Percentiles rank a stretch among this genome's conserved stretches.
Evolutionary conservation across 2,888 invertebrate species (phyloP).

Genomic region (Drosophila fungiperda): DNA sequence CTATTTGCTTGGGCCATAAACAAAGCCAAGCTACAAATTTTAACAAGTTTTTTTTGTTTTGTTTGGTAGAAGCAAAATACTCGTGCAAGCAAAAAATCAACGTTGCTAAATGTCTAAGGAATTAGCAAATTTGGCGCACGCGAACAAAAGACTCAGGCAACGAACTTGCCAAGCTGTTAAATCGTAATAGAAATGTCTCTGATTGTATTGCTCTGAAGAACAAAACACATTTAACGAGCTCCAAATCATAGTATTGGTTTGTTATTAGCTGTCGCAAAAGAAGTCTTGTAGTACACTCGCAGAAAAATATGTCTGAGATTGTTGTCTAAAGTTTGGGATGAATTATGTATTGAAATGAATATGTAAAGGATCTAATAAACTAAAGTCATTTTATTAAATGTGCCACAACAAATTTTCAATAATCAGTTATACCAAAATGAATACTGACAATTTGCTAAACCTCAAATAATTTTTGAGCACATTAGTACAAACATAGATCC

Average conservation of each 20-base stretch:
- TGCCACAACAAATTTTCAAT: background rate
- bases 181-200: constrained; percentile 29
- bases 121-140: constrained; percentile 66
- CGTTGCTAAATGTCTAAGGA: constrained; percentile 62
- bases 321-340: background rate
- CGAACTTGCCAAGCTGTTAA: constrained; percentile 44
- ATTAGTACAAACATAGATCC: constrained; percentile 1
- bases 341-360: background rate
- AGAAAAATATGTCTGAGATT: background rate
- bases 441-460: background rate
- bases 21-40: constrained; percentile 69
- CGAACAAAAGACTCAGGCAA: constrained; percentile 64
- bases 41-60: constrained; percentile 65
- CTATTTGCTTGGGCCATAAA: constrained; percentile 60
- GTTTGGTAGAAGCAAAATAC: background rate
- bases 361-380: too few relatives aligned
- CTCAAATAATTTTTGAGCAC: background rate
- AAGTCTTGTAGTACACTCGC: background rate
- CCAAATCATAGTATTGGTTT: background rate
- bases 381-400: background rate
- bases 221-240: constrained; percentile 14
- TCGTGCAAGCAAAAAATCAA: constrained; percentile 40
- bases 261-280: background rate
- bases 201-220: constrained; percentile 11
- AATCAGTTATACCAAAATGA: background rate